Evolutionary conservation across 2,888 invertebrate species (phyloP), one percentile per base, ranked within the genome.

Genomic region (Torymus tubicola): DNA sequence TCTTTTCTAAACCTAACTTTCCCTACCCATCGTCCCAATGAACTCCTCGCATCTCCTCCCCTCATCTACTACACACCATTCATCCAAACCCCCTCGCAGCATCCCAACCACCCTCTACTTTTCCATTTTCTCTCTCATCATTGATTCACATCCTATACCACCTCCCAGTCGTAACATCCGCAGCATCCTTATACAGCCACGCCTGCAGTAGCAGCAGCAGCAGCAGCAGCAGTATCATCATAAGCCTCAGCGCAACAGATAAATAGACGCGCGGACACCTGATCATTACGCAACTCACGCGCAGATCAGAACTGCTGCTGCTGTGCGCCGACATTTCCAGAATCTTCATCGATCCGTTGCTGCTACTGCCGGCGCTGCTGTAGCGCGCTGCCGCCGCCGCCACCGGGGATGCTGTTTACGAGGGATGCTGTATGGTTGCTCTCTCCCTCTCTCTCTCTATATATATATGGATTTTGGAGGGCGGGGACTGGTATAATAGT

Each of bases 261-360:
- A 83, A 77, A 65, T 65, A 50, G 13, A n/a, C 18, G 55, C 18
- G 55, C 65, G 52, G 5, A 8, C 13, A 11, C 13, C 65, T 58
- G 78, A 14, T 24, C 57, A 64, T 65, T 71, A 72, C 52, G 67
- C 65, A 31, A 60, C 42, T 53, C 78, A 61, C 71, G 67, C 78
- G 64, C 71, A 60, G 60, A 18, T 24, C 61, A 78, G 67, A 69
- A 21, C 58, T 31, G 31, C 31, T 31, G 31, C 31, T 31, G 3
- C 31, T 31, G 31, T 31, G 31, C 31, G 16, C 64, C 57, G 72
- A 76, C 80, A 68, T 75, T 76, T 80, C 76, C 76, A 80, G 80
- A 76, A 72, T 80, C 80, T 68, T 31, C 80, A 80, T 80, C 80
- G 80, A 80, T 80, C 80, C 67, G 75, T 2, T 31, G 14, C 21